Evolutionary conservation across 2,888 invertebrate species (phyloP).

Genomic region (Alentia gelatinosa): DNA sequence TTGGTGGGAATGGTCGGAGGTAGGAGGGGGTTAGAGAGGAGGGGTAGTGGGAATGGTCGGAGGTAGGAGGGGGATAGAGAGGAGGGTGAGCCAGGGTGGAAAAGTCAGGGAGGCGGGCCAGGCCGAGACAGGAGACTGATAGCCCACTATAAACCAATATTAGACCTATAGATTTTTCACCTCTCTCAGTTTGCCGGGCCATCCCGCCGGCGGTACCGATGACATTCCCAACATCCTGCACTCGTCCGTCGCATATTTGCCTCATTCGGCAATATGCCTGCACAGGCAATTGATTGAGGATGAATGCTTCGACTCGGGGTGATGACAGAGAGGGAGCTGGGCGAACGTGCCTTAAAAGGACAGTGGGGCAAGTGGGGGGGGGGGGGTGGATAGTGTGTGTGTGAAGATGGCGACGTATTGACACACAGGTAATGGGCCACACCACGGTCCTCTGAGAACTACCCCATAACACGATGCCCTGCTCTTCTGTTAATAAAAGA

Average conservation of each 20-base stretch:
- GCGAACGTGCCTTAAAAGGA: no score
- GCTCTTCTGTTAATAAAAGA: no score
- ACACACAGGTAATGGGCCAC: no score
- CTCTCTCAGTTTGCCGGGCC: background rate
- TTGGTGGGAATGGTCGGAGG: background rate
- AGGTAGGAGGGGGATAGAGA: background rate
- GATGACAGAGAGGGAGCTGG: background rate
- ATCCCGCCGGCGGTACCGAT: background rate
- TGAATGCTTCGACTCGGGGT: background rate
- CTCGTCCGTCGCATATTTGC: background rate
- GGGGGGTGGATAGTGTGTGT: background rate
- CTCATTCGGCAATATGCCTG: no score
- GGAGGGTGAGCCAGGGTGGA: background rate
- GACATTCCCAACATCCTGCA: background rate
- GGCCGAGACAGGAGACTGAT: no score
- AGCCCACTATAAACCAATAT: background rate
- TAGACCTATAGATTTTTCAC: background rate
- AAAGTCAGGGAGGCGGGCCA: no score
- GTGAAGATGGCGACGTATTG: background rate
- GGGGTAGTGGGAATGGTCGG: background rate
- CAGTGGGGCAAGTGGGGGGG: background rate
- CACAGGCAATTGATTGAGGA: conserved; percentile 13
- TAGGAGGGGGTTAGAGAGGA: background rate
- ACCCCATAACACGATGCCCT: no score
- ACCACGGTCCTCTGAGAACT: no score